Conservation (phyloP, 2,888 invertebrate species). For the Athrips mouffetella region DNA sequence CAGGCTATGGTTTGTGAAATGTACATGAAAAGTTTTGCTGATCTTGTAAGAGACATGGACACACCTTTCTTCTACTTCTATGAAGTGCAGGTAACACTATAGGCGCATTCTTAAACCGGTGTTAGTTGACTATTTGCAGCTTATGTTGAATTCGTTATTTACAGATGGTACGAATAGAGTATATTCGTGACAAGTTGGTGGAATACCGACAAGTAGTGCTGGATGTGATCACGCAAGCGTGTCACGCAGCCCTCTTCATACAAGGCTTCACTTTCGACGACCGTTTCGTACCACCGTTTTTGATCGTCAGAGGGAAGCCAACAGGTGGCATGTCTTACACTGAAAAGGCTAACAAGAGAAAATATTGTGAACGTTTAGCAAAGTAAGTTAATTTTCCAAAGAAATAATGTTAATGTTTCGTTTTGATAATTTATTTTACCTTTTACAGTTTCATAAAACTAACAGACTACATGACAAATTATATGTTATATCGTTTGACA, state of each 20-base stretch:
- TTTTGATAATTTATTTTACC: slow-evolving; percentile 4
- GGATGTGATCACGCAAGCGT: slow-evolving; percentile 79
- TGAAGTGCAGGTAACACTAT: slow-evolving; percentile 80
- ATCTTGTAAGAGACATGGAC: slow-evolving; percentile 70
- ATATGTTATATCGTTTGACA: slow-evolving; percentile 82
- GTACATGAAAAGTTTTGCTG: slow-evolving; percentile 80
- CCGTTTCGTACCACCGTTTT: slow-evolving; percentile 67
- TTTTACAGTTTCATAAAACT: slow-evolving; percentile 82
- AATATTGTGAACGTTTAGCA: slow-evolving; percentile 87
- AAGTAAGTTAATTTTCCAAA: slow-evolving; percentile 78
- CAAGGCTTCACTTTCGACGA: slow-evolving; percentile 90
- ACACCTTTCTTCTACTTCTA: slow-evolving; percentile 82
- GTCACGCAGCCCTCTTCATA: slow-evolving; percentile 84
- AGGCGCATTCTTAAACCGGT: too few relatives aligned
- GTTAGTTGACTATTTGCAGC: neutral
- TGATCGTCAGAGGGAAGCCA: slow-evolving; percentile 77
- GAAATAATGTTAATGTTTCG: too few relatives aligned
- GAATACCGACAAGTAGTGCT: slow-evolving; percentile 62
- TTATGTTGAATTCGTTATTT: slow-evolving; percentile 20
- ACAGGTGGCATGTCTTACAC: slow-evolving; percentile 89
- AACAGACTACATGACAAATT: slow-evolving; percentile 84
- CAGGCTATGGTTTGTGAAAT: slow-evolving; percentile 83
- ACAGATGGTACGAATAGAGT: slow-evolving; percentile 71
- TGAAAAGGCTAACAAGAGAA: slow-evolving; percentile 90
- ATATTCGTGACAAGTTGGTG: slow-evolving; percentile 46